Evolutionary conservation across 2,113 vertebrate genomes (phyloP), one percentile per base, ranked within the genome.

Genomic region (Otis tarda): DNA sequence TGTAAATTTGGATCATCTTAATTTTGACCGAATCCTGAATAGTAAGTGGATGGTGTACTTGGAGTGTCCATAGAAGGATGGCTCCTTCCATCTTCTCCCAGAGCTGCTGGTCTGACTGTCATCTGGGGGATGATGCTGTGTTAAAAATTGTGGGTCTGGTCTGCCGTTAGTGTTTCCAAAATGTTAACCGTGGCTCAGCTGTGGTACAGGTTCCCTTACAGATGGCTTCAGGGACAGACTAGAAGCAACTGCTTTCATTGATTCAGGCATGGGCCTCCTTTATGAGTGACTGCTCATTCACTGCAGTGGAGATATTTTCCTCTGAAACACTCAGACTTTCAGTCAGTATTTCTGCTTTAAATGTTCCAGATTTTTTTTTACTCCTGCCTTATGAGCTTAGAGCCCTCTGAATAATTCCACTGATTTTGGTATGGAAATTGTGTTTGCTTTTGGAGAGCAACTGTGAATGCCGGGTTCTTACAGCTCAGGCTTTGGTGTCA

Each of bases 401-500:
- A 78, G 80, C 24, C 41, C 18, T 94, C 50, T 76, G 61, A 93
- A 87, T 93, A 93, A 94, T 90, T 94, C 67, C 52, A 41, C 67
- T 67, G 57, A 74, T 83, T 90, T 84, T 90, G 52, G 45, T 91
- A 74, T 81, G 93, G 82, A 94, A 95, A 83, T 75, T 43, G 22
- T 79, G 87, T 90, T 96, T 91, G 68, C 59, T 86, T 93, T 80
- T 83, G 76, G 67, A 90, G 52, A 68, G 64, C 41, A 37, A 20
- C 22, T 49, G 37, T 90, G 84, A 81, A 69, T 67, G 33, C 28
- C 1, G 21, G 22, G 39, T 90, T 96, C 78, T 75, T 80, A 23
- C 7, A 57, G 68, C 12, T 15, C 30, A 41, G 52, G 53, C 79
- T 92, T 87, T 0, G 0, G 35, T 93, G 79, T 91, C 75, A 92